phyloP scores from a whole-genome alignment of 2,113 vertebrate genomes.

The Synchiropus splendidus region DNA sequence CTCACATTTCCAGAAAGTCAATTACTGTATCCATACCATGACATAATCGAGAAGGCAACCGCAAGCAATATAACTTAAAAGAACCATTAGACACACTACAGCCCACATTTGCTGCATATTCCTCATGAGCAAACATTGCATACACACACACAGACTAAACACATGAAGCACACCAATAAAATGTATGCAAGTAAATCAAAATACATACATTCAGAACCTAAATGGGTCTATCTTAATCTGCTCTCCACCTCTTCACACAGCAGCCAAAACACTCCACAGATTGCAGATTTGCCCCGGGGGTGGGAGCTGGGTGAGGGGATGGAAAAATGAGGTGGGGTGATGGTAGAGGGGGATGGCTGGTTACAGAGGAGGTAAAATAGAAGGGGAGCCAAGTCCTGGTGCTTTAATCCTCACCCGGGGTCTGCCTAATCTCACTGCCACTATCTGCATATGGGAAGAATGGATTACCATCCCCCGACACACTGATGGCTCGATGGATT shows the following conservation, averaged over 20 bases:
- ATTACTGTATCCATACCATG: constrained; percentile 12
- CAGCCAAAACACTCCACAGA: constrained; percentile 31
- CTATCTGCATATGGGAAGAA: constrained; percentile 56
- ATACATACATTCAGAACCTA: constrained; percentile 13
- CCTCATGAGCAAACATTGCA: not conserved
- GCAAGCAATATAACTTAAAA: constrained; percentile 12
- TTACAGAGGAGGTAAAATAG: constrained; percentile 35
- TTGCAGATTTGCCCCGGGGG: constrained; percentile 27
- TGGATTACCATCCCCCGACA: constrained; percentile 55
- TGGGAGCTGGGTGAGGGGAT: constrained; percentile 18
- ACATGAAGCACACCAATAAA: not conserved
- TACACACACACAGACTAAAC: not conserved
- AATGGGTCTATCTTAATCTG: constrained; percentile 35
- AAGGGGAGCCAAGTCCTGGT: constrained; percentile 28
- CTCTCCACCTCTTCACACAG: constrained; percentile 27
- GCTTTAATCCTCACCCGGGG: constrained; percentile 54
- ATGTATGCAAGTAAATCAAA: constrained; percentile 19
- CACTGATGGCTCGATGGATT: constrained; percentile 8
- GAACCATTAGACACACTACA: constrained; percentile 7
- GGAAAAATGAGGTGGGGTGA: constrained; percentile 14
- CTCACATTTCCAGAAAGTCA: constrained; percentile 6
- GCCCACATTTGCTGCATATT: not conserved
- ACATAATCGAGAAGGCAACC: constrained; percentile 2
- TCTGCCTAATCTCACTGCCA: constrained; percentile 53
- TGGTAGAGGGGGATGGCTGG: constrained; percentile 7